phyloP scores from a whole-genome alignment of 2,113 vertebrate genomes.

The Gymnarchus niloticus region DNA sequence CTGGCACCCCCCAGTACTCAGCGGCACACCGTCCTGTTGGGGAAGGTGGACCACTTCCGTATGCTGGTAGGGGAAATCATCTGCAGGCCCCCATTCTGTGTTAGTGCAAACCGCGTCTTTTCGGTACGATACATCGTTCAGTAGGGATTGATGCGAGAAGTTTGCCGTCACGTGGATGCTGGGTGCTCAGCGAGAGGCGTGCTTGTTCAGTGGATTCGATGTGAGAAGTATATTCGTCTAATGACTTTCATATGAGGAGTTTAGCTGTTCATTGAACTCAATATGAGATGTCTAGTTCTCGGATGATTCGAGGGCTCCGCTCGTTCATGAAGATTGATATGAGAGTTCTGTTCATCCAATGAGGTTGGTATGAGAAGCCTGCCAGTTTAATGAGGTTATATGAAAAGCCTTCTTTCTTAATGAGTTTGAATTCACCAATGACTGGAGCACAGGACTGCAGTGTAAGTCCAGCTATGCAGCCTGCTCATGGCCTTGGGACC shows the following conservation, averaged over 20 bases:
- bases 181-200: neutral
- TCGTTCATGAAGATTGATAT: slow-evolving; percentile 11
- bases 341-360: neutral
- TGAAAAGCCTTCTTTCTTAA: neutral
- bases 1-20: neutral
- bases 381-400: neutral
- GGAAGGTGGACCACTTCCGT: neutral
- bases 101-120: neutral
- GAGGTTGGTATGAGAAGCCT: neutral
- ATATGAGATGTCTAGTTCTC: neutral
- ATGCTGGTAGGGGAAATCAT: neutral
- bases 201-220: neutral
- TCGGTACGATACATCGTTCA: too few species aligned
- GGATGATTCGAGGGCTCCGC: neutral
- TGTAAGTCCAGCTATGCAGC: neutral
- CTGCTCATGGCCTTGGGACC: neutral
- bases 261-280: slow-evolving; percentile 3
- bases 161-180: neutral
- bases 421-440: neutral
- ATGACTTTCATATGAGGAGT: neutral
- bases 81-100: neutral
- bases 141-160: too few species aligned
- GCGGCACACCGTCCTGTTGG: neutral
- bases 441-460: neutral
- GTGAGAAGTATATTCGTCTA: neutral